phyloP scores from a whole-genome alignment of 2,113 vertebrate species.

The Murina feae region DNA sequence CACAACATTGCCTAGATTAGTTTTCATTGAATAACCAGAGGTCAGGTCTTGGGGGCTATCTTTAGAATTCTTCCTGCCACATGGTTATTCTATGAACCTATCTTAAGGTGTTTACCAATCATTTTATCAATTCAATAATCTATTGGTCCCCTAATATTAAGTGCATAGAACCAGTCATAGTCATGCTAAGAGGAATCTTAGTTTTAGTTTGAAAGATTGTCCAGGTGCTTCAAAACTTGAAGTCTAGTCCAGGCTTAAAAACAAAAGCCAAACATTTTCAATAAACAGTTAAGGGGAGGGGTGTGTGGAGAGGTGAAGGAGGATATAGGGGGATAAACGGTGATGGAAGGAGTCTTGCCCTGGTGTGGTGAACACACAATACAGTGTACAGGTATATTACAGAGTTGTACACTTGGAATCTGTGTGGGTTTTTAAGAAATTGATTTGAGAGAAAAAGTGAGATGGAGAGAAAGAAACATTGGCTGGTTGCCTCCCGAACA shows the following conservation, averaged over 20 bases:
- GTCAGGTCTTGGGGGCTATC: not conserved
- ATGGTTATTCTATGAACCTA: not conserved
- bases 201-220: conserved; percentile 12
- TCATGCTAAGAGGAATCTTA: not conserved
- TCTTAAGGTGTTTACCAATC: not conserved
- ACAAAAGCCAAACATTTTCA: not conserved
- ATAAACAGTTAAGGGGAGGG: not conserved
- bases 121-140: not conserved
- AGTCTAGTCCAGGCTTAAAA: not conserved
- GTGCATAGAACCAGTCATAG: not conserved
- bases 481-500: not conserved
- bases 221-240: not conserved
- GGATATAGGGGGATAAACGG: not conserved
- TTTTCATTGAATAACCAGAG: not conserved
- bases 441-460: not conserved
- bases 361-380: not conserved
- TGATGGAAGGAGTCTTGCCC: not conserved
- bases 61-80: not conserved
- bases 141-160: not conserved
- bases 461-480: not conserved
- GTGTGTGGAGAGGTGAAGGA: not conserved
- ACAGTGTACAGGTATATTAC: not conserved
- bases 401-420: not conserved
- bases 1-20: not conserved
- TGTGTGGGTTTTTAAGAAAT: not conserved